These are phyloP conservation scores for Caenorhabditis sp. DNA, from an alignment of 2,888 invertebrate species.

Conservation along the genomic window DNA sequence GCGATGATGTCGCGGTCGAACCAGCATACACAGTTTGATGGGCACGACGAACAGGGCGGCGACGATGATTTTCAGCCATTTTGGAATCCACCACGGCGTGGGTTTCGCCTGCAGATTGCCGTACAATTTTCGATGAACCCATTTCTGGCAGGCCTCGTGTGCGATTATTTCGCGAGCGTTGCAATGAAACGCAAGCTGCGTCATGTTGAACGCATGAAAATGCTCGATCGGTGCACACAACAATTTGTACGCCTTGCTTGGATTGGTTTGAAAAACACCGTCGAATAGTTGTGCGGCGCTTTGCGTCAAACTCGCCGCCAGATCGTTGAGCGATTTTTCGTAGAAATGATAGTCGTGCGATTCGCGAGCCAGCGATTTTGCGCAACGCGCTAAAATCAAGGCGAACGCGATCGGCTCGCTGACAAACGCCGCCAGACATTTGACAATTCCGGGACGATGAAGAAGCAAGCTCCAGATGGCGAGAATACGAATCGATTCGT, in stretches of 20 bases:
- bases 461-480: conserved; percentile 64
- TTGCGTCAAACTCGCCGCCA: conserved; percentile 50
- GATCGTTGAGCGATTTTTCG: conserved; percentile 52
- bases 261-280: conserved; percentile 34
- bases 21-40: conserved; percentile 56
- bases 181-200: conserved; percentile 63
- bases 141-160: conserved; percentile 74
- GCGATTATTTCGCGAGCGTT: conserved; percentile 71
- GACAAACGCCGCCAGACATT: conserved; percentile 62
- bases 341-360: conserved; percentile 67
- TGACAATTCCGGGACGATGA: conserved; percentile 58
- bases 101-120: conserved; percentile 57
- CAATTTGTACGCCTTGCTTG: conserved; percentile 60
- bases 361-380: conserved; percentile 57
- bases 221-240: conserved; percentile 57
- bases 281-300: conserved; percentile 52
- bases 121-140: conserved; percentile 73
- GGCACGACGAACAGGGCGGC: conserved; percentile 61
- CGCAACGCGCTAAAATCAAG: conserved; percentile 56
- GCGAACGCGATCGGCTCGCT: conserved; percentile 62
- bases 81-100: conserved; percentile 42
- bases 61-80: conserved; percentile 64
- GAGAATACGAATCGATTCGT: conserved; percentile 49
- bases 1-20: conserved; percentile 42
- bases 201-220: conserved; percentile 56